Conservation (phyloP, 2,113 vertebrate genomes). For the Andinoacara biseriatus region DNA sequence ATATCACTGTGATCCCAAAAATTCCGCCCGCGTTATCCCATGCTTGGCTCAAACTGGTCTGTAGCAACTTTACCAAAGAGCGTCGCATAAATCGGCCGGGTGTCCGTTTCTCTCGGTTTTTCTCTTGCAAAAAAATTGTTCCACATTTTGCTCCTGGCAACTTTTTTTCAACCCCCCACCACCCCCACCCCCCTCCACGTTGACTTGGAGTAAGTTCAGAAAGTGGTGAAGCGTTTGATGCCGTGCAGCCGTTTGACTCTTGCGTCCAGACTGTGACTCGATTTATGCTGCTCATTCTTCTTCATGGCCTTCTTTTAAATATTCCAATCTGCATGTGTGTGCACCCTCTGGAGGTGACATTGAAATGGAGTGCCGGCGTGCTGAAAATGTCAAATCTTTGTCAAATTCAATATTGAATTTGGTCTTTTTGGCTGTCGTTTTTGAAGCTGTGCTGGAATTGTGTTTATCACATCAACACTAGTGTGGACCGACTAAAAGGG, state of each 20-base stretch:
- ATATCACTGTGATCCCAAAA: background rate
- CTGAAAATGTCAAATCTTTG: conserved; percentile 62
- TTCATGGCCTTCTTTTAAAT: conserved; percentile 55
- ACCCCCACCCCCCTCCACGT: background rate
- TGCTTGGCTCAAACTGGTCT: conserved; percentile 32
- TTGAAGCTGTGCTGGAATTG: conserved; percentile 31
- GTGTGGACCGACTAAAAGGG: conserved; percentile 30
- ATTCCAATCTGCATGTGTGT: conserved; percentile 56
- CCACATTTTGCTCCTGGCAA: conserved; percentile 58
- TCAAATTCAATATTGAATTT: conserved; percentile 58
- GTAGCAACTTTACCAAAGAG: conserved; percentile 44
- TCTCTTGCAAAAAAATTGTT: conserved; percentile 49
- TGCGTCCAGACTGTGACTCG: conserved; percentile 39
- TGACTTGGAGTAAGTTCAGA: conserved; percentile 53
- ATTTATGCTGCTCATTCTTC: conserved; percentile 65
- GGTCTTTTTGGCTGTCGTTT: conserved; percentile 10
- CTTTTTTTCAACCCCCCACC: conserved; percentile 4
- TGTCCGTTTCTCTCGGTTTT: conserved; percentile 29
- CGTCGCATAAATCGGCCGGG: conserved; percentile 46
- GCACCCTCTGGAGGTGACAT: conserved; percentile 66
- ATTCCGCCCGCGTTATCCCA: conserved; percentile 15
- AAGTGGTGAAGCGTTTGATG: conserved; percentile 71
- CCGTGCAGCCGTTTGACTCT: conserved; percentile 41
- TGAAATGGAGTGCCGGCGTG: conserved; percentile 60
- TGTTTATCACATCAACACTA: conserved; percentile 52